phyloP scores from a whole-genome alignment of 2,888 invertebrate species.

The Acrobasis consociella region DNA sequence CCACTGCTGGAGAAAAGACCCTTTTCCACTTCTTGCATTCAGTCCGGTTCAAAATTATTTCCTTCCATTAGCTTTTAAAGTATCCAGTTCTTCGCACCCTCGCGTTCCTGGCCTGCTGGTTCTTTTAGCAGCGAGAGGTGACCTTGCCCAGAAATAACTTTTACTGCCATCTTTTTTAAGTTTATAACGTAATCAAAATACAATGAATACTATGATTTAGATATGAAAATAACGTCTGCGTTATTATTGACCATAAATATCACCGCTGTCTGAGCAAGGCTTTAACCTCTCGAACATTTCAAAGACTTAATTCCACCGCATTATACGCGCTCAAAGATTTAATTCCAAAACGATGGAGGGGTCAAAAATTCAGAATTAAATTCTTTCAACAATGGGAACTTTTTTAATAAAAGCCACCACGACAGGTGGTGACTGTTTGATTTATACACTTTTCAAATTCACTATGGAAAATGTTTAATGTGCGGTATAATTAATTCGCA shows the following conservation, averaged over 20 bases:
- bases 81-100: no score
- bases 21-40: no score
- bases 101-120: no score
- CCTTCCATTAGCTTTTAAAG: no score
- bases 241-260: not conserved
- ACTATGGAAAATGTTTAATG: slow-evolving; percentile 46
- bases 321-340: slow-evolving; percentile 19
- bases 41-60: no score
- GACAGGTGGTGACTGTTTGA: slow-evolving; percentile 64
- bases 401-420: slow-evolving; percentile 68
- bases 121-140: no score
- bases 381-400: slow-evolving; percentile 58
- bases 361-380: slow-evolving; percentile 58
- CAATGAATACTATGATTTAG: no score
- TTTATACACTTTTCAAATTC: slow-evolving; percentile 65
- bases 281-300: not conserved
- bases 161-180: no score
- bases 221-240: not conserved
- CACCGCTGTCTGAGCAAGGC: not conserved
- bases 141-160: no score
- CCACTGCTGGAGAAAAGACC: no score
- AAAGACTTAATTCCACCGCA: slow-evolving; percentile 18
- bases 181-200: no score
- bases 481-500: slow-evolving; percentile 29
- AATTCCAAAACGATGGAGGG: slow-evolving; percentile 25